A percentile compares a stretch with the other conserved stretches of the same genome.
These are phyloP conservation scores for Tethea ocularis DNA, from an alignment of 2,888 invertebrate species.

Conservation along the genomic window DNA sequence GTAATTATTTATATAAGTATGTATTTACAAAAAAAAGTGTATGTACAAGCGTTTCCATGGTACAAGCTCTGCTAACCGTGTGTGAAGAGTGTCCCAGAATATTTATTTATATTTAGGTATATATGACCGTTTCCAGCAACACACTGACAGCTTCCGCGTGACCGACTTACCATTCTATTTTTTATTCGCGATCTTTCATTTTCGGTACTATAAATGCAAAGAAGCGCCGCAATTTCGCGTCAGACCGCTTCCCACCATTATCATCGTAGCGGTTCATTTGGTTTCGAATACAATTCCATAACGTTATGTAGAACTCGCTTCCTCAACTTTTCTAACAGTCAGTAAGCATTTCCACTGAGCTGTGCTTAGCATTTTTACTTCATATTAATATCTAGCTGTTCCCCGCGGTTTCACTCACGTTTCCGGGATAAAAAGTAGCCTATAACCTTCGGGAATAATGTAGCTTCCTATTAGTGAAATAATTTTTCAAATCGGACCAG, in stretches of 20 bases:
- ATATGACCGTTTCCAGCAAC: neutral
- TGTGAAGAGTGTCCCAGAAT: too few species aligned
- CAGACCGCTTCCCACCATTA: constrained; percentile 51
- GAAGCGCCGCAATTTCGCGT: constrained; percentile 56
- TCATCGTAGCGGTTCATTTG: constrained; percentile 45
- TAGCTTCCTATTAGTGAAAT: too few species aligned
- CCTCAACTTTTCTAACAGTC: neutral
- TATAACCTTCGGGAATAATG: too few species aligned
- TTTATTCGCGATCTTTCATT: constrained; percentile 60
- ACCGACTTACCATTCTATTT: constrained; percentile 44
- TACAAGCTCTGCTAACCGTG: too few species aligned
- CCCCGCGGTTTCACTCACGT: too few species aligned
- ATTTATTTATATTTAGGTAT: too few species aligned
- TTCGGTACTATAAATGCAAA: constrained; percentile 71
- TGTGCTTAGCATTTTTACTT: neutral
- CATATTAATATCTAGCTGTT: too few species aligned
- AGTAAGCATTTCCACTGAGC: neutral
- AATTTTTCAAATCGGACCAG: too few species aligned
- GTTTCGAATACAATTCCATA: constrained; percentile 40
- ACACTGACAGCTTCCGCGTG: constrained; percentile 1
- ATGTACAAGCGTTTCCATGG: too few species aligned
- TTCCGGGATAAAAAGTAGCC: too few species aligned
- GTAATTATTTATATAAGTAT: too few species aligned
- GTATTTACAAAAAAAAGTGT: too few species aligned
- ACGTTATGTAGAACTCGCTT: constrained; percentile 1